Conservation (phyloP, 2,888 invertebrate species). For the Apotomis betuletana region DNA sequence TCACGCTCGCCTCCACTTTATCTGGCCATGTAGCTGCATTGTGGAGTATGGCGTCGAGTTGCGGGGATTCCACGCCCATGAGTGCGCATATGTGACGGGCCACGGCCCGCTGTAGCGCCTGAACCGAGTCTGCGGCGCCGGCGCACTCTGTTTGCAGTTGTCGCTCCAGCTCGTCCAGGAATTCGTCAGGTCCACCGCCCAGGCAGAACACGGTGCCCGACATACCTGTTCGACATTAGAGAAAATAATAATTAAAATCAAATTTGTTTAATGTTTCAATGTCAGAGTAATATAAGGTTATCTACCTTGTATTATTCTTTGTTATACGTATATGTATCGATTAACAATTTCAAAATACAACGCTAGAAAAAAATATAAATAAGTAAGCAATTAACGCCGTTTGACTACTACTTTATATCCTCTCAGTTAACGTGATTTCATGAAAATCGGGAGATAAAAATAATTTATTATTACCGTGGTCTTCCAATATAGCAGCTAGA, state of each 20-base stretch:
- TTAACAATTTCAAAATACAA: too few relatives aligned
- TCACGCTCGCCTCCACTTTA: constrained; percentile 52
- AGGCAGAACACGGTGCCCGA: constrained; percentile 62
- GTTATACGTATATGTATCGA: too few relatives aligned
- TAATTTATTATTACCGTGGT: constrained; percentile 51
- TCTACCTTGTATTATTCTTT: too few relatives aligned
- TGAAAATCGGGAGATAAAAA: not conserved
- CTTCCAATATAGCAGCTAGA: constrained; percentile 62
- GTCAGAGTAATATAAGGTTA: not conserved
- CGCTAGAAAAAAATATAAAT: too few relatives aligned
- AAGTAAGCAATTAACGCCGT: too few relatives aligned
- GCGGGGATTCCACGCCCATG: constrained; percentile 48
- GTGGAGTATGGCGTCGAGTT: constrained; percentile 49
- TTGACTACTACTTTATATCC: not conserved
- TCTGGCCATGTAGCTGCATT: constrained; percentile 24
- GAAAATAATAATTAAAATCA: not conserved
- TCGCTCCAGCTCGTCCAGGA: constrained; percentile 50
- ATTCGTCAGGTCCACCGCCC: constrained; percentile 60
- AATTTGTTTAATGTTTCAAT: not conserved
- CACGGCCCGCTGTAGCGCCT: constrained; percentile 57
- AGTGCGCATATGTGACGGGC: constrained; percentile 58
- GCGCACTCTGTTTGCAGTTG: constrained; percentile 48
- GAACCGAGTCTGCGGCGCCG: constrained; percentile 46
- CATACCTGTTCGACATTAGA: constrained; percentile 51
- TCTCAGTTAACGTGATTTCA: too few relatives aligned